Conservation (phyloP, 1,140 invertebrate genomes). For the Drosophila albomicans region DNA sequence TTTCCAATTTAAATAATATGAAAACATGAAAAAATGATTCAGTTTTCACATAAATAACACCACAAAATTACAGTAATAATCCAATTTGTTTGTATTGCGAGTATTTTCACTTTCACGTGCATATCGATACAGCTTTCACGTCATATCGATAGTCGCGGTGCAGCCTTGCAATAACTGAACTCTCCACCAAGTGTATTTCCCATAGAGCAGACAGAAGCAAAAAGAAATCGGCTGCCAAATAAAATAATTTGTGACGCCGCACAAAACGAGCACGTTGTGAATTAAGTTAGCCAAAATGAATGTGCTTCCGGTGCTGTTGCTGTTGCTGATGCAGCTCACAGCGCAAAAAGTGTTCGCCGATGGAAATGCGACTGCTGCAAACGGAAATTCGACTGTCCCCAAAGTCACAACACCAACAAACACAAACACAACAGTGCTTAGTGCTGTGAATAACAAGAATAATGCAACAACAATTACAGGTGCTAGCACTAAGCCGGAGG, state of each 20-base stretch:
- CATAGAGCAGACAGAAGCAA: slow-evolving; percentile 21
- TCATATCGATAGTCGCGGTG: slow-evolving; percentile 1
- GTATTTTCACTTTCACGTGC: background rate
- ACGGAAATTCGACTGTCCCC: background rate
- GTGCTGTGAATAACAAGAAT: background rate
- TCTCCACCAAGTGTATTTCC: slow-evolving; percentile 25
- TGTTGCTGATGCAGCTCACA: slow-evolving; percentile 23
- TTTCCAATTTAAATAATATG: too few species aligned
- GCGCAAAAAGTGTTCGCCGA: background rate
- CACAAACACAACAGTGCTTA: background rate
- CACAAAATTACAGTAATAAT: too few species aligned
- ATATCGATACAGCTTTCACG: slow-evolving; percentile 12
- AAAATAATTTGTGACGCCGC: slow-evolving; percentile 11
- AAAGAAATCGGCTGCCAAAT: slow-evolving; percentile 31
- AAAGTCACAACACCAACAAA: background rate
- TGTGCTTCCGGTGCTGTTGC: slow-evolving; percentile 36
- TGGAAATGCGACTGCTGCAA: slow-evolving; percentile 7
- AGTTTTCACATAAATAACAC: too few species aligned
- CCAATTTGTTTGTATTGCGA: too few species aligned
- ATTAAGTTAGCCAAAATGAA: too few species aligned
- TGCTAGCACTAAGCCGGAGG: background rate
- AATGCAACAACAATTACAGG: slow-evolving; percentile 6
- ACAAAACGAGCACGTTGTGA: slow-evolving; percentile 19
- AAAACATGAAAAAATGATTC: too few species aligned
- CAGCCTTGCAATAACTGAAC: slow-evolving; percentile 16